phyloP scores from a whole-genome alignment of 2,888 invertebrate species.

The Smittia sp. region DNA sequence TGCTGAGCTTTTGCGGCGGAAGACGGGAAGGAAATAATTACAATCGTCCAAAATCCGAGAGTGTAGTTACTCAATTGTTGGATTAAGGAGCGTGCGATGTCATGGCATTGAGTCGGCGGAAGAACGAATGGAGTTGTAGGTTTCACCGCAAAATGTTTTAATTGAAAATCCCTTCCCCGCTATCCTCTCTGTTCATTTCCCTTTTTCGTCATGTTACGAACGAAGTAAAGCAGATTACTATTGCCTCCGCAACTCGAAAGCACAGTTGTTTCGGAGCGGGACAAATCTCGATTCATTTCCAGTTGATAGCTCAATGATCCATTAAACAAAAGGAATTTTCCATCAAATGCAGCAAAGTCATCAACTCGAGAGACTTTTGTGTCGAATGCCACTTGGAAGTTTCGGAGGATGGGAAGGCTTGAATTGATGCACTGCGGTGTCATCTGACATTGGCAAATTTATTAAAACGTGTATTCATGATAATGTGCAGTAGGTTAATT shows the following conservation, averaged over 20 bases:
- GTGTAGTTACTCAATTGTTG: slow-evolving; percentile 13
- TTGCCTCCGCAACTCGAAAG: too few relatives aligned
- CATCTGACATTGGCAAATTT: slow-evolving; percentile 15
- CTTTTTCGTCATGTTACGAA: slow-evolving; percentile 20
- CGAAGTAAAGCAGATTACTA: slow-evolving; percentile 14
- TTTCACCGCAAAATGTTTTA: slow-evolving; percentile 36
- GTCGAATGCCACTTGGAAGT: neutral
- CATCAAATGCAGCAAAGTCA: neutral
- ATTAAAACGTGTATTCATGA: slow-evolving; percentile 30
- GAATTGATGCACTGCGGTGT: neutral
- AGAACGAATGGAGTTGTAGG: neutral
- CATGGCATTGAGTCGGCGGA: too few relatives aligned
- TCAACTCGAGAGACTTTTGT: neutral
- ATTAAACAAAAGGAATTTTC: slow-evolving; percentile 6
- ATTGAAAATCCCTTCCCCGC: slow-evolving; percentile 31
- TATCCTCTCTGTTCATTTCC: neutral
- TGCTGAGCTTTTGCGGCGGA: neutral
- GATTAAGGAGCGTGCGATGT: neutral
- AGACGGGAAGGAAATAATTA: slow-evolving; percentile 28
- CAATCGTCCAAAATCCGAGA: slow-evolving; percentile 11
- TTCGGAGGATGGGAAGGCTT: neutral
- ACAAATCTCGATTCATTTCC: neutral
- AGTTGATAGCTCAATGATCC: neutral
- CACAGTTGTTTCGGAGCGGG: neutral
- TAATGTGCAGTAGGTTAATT: slow-evolving; percentile 27